Percentiles rank a stretch among this genome's conserved stretches.
phyloP scores from a whole-genome alignment of 2,888 invertebrate genomes.

The Xanthia togata region DNA sequence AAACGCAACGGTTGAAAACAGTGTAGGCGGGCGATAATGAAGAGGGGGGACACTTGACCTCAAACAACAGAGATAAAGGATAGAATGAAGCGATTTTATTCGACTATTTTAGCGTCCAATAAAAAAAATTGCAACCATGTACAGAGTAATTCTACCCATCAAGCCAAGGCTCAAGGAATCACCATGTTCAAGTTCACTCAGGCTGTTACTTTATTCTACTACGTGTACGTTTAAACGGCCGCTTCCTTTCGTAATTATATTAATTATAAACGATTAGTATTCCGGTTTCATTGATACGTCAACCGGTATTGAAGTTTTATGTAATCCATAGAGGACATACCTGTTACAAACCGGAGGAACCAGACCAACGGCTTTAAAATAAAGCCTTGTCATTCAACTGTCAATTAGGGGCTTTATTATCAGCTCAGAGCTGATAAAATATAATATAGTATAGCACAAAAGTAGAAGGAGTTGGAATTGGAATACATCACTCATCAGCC shows the following conservation, averaged over 20 bases:
- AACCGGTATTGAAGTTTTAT: constrained; percentile 55
- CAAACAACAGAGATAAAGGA: constrained; percentile 63
- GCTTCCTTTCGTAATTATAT: constrained; percentile 69
- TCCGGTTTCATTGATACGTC: constrained; percentile 71
- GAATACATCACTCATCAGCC: constrained; percentile 17
- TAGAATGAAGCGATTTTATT: constrained; percentile 53
- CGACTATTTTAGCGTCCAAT: constrained; percentile 30
- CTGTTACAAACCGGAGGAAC: constrained; percentile 50
- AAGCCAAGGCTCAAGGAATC: constrained; percentile 21
- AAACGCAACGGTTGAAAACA: constrained; percentile 60
- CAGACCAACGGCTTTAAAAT: constrained; percentile 20
- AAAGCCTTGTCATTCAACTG: constrained; percentile 19
- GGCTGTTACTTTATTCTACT: constrained; percentile 68
- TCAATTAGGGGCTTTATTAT: constrained; percentile 12
- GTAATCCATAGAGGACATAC: constrained; percentile 55
- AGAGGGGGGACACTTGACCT: constrained; percentile 63
- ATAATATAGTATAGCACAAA: not conserved
- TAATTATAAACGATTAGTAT: constrained; percentile 68
- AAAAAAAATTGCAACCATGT: constrained; percentile 14
- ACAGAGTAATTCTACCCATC: constrained; percentile 7
- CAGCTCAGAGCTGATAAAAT: not conserved
- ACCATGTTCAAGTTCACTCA: constrained; percentile 60
- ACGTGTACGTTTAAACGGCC: constrained; percentile 59
- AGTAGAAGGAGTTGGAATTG: constrained; percentile 2
- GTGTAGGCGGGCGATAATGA: constrained; percentile 68